Evolutionary conservation across 2,888 invertebrate genomes (phyloP).

Genomic region (Plebejus anna): DNA sequence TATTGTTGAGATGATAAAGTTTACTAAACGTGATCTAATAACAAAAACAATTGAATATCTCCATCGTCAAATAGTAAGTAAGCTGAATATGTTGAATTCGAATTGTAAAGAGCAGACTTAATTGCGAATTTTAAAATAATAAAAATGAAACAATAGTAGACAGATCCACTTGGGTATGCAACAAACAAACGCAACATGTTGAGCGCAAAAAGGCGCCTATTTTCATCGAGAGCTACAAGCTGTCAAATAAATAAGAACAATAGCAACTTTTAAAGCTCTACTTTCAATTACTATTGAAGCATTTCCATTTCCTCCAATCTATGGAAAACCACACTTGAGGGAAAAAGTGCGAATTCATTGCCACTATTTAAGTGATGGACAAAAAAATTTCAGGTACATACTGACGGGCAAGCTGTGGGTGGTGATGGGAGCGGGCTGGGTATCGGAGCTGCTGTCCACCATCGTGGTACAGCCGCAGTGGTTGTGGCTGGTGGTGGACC

Average conservation of each 20-base stretch:
- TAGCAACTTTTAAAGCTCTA: no score
- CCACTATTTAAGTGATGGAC: no score
- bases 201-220: not conserved
- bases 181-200: not conserved
- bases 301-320: not conserved
- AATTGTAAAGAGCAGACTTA: not conserved
- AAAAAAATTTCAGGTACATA: constrained; percentile 72
- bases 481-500: constrained; percentile 80
- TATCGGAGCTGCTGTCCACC: constrained; percentile 83
- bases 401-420: constrained; percentile 87
- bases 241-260: no score
- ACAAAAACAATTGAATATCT: no score
- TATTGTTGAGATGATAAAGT: not conserved
- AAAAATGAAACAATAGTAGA: no score
- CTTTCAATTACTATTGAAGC: not conserved
- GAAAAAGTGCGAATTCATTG: no score
- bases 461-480: constrained; percentile 70
- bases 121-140: no score
- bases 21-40: not conserved
- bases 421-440: constrained; percentile 89
- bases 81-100: no score
- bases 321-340: not conserved
- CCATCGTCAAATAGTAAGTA: no score
- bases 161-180: not conserved
- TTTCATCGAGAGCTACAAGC: not conserved